Conservation (phyloP, 2,797 vertebrate genomes). For the Acrossocheilus fasciatus region DNA sequence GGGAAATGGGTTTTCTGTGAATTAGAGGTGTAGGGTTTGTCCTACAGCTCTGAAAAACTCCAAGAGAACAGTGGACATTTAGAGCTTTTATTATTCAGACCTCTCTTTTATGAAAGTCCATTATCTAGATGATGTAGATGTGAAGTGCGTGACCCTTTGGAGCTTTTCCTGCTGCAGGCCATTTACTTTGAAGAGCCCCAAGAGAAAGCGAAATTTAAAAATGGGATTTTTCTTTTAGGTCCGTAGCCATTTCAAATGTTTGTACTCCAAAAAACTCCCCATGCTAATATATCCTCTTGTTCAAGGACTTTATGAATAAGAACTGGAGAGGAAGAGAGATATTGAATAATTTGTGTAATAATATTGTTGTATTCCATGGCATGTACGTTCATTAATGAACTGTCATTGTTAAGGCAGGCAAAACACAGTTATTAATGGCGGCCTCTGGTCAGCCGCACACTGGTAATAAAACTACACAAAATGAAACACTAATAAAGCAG, state of each 20-base stretch:
- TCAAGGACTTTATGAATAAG: constrained; percentile 25
- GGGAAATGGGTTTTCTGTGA: background rate
- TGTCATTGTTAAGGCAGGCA: constrained; percentile 80
- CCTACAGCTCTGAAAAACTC: constrained; percentile 12
- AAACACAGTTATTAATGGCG: constrained; percentile 78
- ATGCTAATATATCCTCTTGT: constrained; percentile 2
- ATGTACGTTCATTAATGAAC: constrained; percentile 76
- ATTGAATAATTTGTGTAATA: constrained; percentile 82
- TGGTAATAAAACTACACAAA: constrained; percentile 78
- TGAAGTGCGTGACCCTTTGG: constrained; percentile 19
- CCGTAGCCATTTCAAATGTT: background rate
- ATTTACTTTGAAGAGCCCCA: constrained; percentile 13
- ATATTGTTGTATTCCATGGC: constrained; percentile 75
- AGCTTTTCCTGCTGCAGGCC: constrained; percentile 14
- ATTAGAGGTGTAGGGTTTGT: background rate
- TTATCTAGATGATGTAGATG: constrained; percentile 14
- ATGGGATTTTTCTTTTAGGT: background rate
- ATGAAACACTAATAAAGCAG: constrained; percentile 76
- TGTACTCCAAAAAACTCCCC: background rate
- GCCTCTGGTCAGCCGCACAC: constrained; percentile 76
- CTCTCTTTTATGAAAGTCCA: constrained; percentile 7
- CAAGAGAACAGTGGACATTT: background rate
- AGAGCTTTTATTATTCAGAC: constrained; percentile 12
- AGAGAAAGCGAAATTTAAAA: background rate
- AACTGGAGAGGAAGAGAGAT: constrained; percentile 8